phyloP scores from a whole-genome alignment of 1,140 invertebrate species.

The Hypothenemus hampei region DNA sequence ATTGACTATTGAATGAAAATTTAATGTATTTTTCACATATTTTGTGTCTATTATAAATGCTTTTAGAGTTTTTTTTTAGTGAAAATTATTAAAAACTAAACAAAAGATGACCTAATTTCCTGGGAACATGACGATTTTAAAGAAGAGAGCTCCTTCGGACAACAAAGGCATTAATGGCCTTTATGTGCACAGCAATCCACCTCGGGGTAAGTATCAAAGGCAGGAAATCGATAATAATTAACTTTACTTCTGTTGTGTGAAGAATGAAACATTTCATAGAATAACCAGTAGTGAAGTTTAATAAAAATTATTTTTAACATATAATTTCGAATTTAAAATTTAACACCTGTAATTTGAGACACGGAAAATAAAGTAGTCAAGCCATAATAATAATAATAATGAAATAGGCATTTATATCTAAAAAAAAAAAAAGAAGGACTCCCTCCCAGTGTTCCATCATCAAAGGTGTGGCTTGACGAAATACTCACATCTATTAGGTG shows the following conservation, averaged over 20 bases:
- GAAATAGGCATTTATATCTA: too few relatives aligned
- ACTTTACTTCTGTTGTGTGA: neutral
- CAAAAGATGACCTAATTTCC: too few relatives aligned
- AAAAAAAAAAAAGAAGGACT: too few relatives aligned
- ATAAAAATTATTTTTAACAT: neutral
- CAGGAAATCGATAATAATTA: neutral
- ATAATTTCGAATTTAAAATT: neutral
- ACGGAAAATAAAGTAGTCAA: neutral
- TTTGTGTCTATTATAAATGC: neutral
- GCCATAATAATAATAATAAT: too few relatives aligned
- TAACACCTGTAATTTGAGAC: neutral
- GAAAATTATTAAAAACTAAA: too few relatives aligned
- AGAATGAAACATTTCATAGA: neutral
- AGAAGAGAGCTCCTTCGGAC: slow-evolving; percentile 20
- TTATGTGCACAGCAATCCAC: slow-evolving; percentile 54
- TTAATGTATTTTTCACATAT: neutral
- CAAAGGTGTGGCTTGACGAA: too few relatives aligned
- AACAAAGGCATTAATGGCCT: slow-evolving; percentile 46
- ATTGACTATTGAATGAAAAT: neutral
- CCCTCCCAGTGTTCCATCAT: too few relatives aligned
- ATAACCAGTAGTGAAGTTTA: neutral
- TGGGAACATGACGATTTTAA: slow-evolving; percentile 26
- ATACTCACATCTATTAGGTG: too few relatives aligned
- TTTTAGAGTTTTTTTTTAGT: neutral
- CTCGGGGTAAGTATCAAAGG: slow-evolving; percentile 47